A percentile compares a stretch with the other conserved stretches of the same genome.
phyloP scores from a whole-genome alignment of 2,113 vertebrate species.

The Silurus asotus region DNA sequence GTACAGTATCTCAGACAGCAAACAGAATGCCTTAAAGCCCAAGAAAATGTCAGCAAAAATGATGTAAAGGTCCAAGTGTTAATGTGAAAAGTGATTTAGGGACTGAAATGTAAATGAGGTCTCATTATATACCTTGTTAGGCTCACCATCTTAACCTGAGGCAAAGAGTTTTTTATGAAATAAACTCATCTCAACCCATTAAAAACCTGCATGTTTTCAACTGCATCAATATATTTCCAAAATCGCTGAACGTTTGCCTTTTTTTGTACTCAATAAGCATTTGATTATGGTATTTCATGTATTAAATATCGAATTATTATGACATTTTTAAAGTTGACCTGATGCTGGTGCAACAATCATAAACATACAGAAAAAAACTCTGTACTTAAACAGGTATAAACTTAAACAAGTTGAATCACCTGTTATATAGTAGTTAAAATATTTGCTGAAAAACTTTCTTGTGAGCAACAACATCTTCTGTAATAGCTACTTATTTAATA shows the following conservation, averaged over 20 bases:
- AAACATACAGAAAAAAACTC: not conserved
- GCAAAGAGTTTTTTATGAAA: constrained; percentile 23
- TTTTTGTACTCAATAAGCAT: not conserved
- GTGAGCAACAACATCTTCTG: not conserved
- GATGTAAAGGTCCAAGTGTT: constrained; percentile 6
- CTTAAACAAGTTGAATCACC: not conserved
- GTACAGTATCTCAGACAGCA: not conserved
- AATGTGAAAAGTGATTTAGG: constrained; percentile 9
- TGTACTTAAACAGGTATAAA: not conserved
- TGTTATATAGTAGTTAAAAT: not conserved
- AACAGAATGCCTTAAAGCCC: not conserved
- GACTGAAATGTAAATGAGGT: constrained; percentile 39
- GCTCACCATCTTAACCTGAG: constrained; percentile 19
- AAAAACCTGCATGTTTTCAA: not conserved
- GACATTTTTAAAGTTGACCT: not conserved
- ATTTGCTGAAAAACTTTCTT: not conserved
- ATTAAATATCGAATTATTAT: not conserved
- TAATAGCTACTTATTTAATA: not conserved
- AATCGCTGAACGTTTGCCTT: not conserved
- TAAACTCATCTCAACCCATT: not conserved
- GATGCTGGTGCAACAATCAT: not conserved
- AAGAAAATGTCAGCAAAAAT: not conserved
- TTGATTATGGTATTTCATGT: not conserved
- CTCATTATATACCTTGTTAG: constrained; percentile 39
- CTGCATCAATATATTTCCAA: not conserved